These are phyloP conservation scores for Synanthedon formicaeformis DNA, from an alignment of 2,888 invertebrate species.

Conservation along the genomic window DNA sequence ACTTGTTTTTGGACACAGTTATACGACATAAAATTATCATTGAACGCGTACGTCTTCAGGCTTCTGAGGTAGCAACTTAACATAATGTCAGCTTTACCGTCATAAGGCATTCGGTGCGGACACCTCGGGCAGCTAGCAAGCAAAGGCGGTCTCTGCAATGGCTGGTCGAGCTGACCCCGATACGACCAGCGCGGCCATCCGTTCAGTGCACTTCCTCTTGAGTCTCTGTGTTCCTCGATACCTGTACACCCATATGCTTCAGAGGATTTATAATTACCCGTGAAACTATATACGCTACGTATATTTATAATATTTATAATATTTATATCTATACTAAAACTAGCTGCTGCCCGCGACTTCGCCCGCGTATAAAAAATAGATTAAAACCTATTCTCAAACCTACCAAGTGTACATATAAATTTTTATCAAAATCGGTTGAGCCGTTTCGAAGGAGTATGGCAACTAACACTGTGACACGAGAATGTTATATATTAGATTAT, in stretches of 20 bases:
- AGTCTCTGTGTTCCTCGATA: slow-evolving; percentile 60
- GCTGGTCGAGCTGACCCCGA: slow-evolving; percentile 30
- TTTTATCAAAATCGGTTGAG: too few relatives aligned
- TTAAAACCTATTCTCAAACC: too few relatives aligned
- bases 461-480: too few relatives aligned
- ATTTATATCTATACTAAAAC: background rate
- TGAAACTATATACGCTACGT: background rate
- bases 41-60: too few relatives aligned
- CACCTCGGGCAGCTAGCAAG: slow-evolving; percentile 62
- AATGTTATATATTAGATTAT: too few relatives aligned
- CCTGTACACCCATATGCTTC: slow-evolving; percentile 51
- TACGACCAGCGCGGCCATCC: slow-evolving; percentile 55
- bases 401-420: too few relatives aligned
- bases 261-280: slow-evolving; percentile 29
- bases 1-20: too few relatives aligned
- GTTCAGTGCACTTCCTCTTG: slow-evolving; percentile 56
- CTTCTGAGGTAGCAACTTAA: too few relatives aligned
- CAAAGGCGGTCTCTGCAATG: slow-evolving; percentile 58
- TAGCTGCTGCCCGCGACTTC: too few relatives aligned
- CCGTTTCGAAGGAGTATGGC: too few relatives aligned
- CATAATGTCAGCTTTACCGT: slow-evolving; percentile 24
- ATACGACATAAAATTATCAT: too few relatives aligned
- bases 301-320: background rate
- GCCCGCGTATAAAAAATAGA: too few relatives aligned
- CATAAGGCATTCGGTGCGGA: slow-evolving; percentile 40